A percentile compares a stretch with the other conserved stretches of the same genome.
Evolutionary conservation across 2,888 invertebrate genomes (phyloP).

Genomic region (Bombylius discolor): DNA sequence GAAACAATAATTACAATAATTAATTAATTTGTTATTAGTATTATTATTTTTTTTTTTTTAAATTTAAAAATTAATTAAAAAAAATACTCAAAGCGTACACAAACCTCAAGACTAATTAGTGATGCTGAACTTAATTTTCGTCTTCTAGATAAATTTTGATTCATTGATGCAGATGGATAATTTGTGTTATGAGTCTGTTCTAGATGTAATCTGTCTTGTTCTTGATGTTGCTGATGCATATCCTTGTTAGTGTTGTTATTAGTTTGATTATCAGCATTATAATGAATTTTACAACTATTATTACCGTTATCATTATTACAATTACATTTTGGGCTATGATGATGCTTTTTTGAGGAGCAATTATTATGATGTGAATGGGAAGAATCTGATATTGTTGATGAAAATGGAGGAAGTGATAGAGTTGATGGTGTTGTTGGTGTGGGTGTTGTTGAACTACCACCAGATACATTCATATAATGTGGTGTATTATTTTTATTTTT

Average conservation of each 20-base stretch:
- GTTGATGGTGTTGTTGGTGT: constrained; percentile 1
- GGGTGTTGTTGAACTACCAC: not conserved
- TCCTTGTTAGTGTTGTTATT: constrained; percentile 7
- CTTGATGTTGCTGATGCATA: constrained; percentile 2
- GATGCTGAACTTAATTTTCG: constrained; percentile 16
- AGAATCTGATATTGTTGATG: not conserved
- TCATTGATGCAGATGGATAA: constrained; percentile 1
- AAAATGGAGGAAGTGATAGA: not conserved
- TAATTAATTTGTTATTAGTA: too few species aligned
- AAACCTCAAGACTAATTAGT: constrained; percentile 18
- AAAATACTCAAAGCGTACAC: constrained; percentile 1
- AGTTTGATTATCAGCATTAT: constrained; percentile 10
- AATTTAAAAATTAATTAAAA: too few species aligned
- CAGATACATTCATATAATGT: constrained; percentile 16
- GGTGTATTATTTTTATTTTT: constrained; percentile 12
- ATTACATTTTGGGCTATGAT: constrained; percentile 7
- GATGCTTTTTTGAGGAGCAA: not conserved
- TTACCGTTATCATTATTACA: constrained; percentile 10
- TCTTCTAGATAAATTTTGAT: constrained; percentile 5
- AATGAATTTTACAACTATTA: constrained; percentile 11
- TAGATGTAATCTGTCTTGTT: not conserved
- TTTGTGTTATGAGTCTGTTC: not conserved
- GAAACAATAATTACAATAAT: too few species aligned
- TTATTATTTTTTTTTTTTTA: too few species aligned
- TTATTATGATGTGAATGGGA: not conserved